phyloP scores from a whole-genome alignment of 2,888 invertebrate genomes.

The Listrodromus nycthemerus region DNA sequence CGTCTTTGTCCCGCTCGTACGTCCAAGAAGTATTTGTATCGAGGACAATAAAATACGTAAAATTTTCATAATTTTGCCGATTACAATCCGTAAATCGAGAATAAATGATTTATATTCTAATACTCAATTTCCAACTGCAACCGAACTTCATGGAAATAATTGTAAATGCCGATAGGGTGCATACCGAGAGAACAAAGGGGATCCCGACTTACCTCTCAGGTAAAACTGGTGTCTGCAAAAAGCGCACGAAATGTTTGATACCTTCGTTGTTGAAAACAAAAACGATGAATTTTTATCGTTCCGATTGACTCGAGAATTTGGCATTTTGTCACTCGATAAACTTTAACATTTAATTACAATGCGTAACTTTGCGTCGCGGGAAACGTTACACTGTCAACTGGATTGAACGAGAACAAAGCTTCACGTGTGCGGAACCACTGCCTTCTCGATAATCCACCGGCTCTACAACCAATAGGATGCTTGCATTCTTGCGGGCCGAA shows the following conservation, averaged over 20 bases:
- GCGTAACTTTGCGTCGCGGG: not conserved
- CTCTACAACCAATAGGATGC: not conserved
- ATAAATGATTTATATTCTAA: not conserved
- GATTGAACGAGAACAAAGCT: conserved; percentile 28
- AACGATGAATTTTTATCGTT: conserved; percentile 7
- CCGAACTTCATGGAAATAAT: conserved; percentile 20
- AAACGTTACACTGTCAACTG: not conserved
- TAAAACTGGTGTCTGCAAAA: conserved; percentile 74
- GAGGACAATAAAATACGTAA: conserved; percentile 44
- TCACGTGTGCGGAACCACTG: conserved; percentile 20
- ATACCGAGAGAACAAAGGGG: conserved; percentile 24
- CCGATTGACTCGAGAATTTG: not conserved
- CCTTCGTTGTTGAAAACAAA: conserved; percentile 68
- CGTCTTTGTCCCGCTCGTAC: conserved; percentile 13
- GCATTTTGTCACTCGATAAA: conserved; percentile 35
- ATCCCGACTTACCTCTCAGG: conserved; percentile 71
- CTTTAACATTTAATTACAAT: not conserved
- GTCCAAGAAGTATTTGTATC: not conserved
- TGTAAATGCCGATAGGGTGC: not conserved
- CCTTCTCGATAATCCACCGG: conserved; percentile 5
- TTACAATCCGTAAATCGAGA: not conserved
- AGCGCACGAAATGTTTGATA: conserved; percentile 73
- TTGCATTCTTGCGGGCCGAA: not conserved
- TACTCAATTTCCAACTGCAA: not conserved
- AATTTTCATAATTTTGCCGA: not conserved